phyloP scores from a whole-genome alignment of 2,797 vertebrate genomes.

The Allobates femoralis region DNA sequence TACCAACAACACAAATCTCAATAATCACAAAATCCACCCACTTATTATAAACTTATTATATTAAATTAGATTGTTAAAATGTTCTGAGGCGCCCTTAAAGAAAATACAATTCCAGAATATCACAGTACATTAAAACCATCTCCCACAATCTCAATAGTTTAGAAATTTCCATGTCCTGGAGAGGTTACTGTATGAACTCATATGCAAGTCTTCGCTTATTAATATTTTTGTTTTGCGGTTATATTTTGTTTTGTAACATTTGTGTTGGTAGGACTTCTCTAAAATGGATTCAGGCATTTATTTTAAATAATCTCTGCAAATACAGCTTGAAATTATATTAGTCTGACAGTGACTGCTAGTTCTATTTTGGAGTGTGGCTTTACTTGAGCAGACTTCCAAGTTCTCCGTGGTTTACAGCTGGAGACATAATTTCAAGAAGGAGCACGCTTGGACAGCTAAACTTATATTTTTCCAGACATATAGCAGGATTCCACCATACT shows the following conservation, averaged over 20 bases:
- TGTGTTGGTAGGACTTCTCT: constrained; percentile 29
- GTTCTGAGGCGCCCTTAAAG: not conserved
- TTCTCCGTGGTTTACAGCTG: constrained; percentile 59
- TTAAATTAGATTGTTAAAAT: not conserved
- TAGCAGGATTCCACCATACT: constrained; percentile 58
- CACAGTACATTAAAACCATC: not conserved
- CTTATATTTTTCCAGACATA: constrained; percentile 64
- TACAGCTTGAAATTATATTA: constrained; percentile 61
- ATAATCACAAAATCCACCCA: not conserved
- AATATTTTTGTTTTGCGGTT: constrained; percentile 18
- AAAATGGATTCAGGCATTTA: constrained; percentile 32
- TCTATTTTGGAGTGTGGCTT: constrained; percentile 63
- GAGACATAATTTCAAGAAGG: constrained; percentile 63
- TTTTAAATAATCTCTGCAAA: constrained; percentile 58
- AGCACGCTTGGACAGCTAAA: constrained; percentile 57
- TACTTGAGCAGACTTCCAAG: constrained; percentile 56
- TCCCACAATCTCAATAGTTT: constrained; percentile 4
- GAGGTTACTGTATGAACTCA: constrained; percentile 22
- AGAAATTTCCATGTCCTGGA: constrained; percentile 26
- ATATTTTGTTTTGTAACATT: constrained; percentile 39
- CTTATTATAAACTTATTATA: not conserved
- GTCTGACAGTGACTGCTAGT: constrained; percentile 54
- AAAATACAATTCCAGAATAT: not conserved
- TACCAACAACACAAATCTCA: not conserved
- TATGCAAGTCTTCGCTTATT: not conserved